Base-by-base conservation (phyloP, 1,140 invertebrate species). In the Dinothrombium tinctorium region DNA sequence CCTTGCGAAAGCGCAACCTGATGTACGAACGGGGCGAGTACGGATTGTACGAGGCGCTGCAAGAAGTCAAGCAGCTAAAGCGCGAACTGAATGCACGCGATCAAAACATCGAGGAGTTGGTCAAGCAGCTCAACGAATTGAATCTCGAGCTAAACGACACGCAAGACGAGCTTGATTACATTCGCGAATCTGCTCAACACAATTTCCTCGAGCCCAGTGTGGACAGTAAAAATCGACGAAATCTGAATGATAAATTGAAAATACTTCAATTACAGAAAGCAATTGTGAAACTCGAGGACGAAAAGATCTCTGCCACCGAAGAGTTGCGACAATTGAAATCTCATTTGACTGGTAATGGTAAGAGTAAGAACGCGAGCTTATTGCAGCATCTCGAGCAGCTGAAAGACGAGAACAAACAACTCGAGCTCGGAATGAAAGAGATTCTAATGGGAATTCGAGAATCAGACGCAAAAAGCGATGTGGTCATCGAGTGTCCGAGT, bases 51-150 rank as follows among this genome's bases (percentile, higher is more conserved):
- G 69, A 72, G 46, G 67, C 69, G 14, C 61, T 75, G 1, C 50
- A 56, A 15, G 67, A 76, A 55, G 64, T 74, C 15, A 72, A 71
- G 51, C 62, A 67, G 21, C 50, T 69, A 4, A 71, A 71, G 50
- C 56, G 55, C 31, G 63, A 74, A 48, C 51, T 72, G 14, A 53
- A 59, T 38, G 51, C 65, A 4, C 64, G 69, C 47, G 69, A 72
- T 8, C n/a, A 23, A 3, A n/a, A 19, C 23, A 24, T 43, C 2
- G 36, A 43, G 9, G 35, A 43, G 21, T 12, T 36, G 26, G 17
- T 43, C 5, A 9, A 43, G 21, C 12, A 37, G n/a, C 14, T 43
- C 14, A 43, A 38, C 37, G 17, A 37, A 19, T n/a, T 37, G n/a
- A 43, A 36, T 14, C n/a, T 26, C 3, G 12, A 43, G 37, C 23